Evolutionary conservation across 2,797 vertebrate genomes (phyloP).

Genomic region (Poecile montanus): DNA sequence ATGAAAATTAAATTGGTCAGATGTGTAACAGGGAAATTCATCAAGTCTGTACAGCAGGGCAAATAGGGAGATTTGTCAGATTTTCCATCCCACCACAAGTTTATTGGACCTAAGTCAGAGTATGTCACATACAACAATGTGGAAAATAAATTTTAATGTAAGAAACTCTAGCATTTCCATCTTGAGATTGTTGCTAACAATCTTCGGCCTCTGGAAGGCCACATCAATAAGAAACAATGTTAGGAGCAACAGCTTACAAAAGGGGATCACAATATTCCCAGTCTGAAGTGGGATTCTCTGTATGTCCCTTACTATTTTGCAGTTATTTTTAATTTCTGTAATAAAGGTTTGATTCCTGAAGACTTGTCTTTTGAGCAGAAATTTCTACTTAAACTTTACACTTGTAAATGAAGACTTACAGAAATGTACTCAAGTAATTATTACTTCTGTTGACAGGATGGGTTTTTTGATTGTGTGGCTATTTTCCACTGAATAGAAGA

Average conservation of each 20-base stretch:
- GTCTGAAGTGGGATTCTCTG: not conserved
- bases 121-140: not conserved
- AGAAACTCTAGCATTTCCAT: not conserved
- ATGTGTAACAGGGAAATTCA: not conserved
- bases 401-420: not conserved
- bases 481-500: not conserved
- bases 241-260: not conserved
- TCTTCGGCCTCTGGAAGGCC: not conserved
- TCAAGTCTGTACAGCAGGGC: not conserved
- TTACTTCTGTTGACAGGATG: not conserved
- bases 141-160: not conserved
- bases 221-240: not conserved
- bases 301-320: not conserved
- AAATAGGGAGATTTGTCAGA: not conserved
- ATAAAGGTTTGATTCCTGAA: not conserved
- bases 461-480: accelerated
- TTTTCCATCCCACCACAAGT: not conserved
- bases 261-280: not conserved
- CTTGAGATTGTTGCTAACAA: not conserved
- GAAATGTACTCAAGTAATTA: not conserved
- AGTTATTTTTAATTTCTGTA: not conserved
- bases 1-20: not conserved
- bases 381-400: not conserved
- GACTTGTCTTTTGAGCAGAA: not conserved
- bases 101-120: not conserved